phyloP scores from a whole-genome alignment of 2,888 invertebrate species.

The Phorcus lineatus region DNA sequence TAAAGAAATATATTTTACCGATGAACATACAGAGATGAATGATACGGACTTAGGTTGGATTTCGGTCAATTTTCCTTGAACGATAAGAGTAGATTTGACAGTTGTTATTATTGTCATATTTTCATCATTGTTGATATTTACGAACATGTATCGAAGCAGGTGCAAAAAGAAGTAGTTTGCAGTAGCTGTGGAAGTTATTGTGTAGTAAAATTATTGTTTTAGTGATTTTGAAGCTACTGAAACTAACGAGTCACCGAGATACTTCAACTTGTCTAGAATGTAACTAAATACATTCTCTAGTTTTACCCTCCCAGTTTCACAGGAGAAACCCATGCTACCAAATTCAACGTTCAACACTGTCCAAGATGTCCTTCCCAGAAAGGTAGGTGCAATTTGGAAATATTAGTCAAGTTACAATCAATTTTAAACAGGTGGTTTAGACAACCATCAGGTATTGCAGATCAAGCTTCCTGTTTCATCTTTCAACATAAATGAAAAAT shows the following conservation, averaged over 20 bases:
- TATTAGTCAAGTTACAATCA: background rate
- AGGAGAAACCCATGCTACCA: conserved; percentile 5
- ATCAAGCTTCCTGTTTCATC: background rate
- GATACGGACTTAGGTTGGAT: background rate
- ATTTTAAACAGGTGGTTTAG: background rate
- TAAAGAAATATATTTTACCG: background rate
- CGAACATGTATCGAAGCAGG: background rate
- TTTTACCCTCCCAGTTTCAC: background rate
- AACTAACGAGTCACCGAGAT: background rate
- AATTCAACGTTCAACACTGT: background rate
- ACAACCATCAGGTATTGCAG: background rate
- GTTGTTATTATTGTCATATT: background rate
- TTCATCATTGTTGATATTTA: background rate
- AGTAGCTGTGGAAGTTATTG: background rate
- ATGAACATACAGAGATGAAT: background rate
- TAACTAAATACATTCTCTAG: background rate
- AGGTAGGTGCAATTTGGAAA: background rate
- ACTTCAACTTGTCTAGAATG: background rate
- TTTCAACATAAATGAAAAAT: too few species aligned
- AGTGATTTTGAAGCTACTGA: background rate
- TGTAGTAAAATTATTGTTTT: background rate
- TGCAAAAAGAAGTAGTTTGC: background rate
- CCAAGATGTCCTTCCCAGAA: conserved; percentile 10
- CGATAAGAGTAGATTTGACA: conserved; percentile 8
- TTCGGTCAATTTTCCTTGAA: conserved; percentile 11